Percentiles rank a stretch among this genome's conserved stretches.
phyloP scores from a whole-genome alignment of 2,888 invertebrate genomes.

The Sialis fuliginosa region DNA sequence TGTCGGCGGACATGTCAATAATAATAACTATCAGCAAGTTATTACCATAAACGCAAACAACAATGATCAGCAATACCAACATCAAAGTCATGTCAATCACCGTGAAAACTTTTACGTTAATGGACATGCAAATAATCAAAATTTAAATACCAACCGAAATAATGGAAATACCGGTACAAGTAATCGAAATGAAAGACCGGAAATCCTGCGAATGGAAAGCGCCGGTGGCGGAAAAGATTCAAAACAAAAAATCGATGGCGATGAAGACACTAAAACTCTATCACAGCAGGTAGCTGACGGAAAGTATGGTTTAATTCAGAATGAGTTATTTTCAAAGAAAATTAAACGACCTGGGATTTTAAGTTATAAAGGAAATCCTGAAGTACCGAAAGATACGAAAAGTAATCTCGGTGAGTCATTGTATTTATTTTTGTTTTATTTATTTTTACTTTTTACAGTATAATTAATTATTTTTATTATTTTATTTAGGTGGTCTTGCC shows the following conservation, averaged over 20 bases:
- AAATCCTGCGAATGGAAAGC: constrained; percentile 5
- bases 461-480: neutral
- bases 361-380: constrained; percentile 64
- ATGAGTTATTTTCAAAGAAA: constrained; percentile 54
- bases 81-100: too few relatives aligned
- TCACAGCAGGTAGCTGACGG: constrained; percentile 83
- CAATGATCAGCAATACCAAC: too few relatives aligned
- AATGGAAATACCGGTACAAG: neutral
- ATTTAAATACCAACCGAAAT: constrained; percentile 11
- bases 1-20: constrained; percentile 44
- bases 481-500: constrained; percentile 41
- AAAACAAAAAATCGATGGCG: constrained; percentile 21
- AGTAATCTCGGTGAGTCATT: constrained; percentile 38
- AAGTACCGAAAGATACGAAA: constrained; percentile 63
- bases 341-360: constrained; percentile 64
- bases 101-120: too few relatives aligned
- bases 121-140: constrained; percentile 8
- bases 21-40: neutral
- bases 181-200: constrained; percentile 6
- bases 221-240: constrained; percentile 8
- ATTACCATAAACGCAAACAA: neutral
- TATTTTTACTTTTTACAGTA: too few relatives aligned
- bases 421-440: neutral
- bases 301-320: constrained; percentile 76
- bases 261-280: constrained; percentile 66